phyloP scores from a whole-genome alignment of 2,113 vertebrate species.

The Marmota flaviventris region DNA sequence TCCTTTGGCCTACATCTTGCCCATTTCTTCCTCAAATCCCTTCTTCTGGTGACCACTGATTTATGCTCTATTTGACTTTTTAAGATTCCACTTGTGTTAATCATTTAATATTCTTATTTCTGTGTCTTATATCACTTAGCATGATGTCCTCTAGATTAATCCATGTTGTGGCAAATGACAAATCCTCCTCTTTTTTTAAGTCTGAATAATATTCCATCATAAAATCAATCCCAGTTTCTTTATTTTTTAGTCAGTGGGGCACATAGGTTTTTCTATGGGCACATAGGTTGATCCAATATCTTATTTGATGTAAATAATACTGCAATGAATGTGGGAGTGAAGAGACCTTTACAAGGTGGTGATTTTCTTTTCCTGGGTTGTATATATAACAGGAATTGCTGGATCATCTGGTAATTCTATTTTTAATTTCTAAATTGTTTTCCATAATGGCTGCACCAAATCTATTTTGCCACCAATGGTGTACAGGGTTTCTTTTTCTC shows the following conservation, averaged over 20 bases:
- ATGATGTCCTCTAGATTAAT: background rate
- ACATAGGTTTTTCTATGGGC: background rate
- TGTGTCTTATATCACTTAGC: background rate
- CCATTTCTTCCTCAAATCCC: too few relatives aligned
- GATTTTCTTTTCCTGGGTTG: background rate
- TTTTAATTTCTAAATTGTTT: background rate
- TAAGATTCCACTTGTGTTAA: background rate
- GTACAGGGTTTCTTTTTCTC: background rate
- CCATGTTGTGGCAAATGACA: background rate
- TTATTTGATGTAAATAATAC: too few relatives aligned
- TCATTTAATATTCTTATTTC: background rate
- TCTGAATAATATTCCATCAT: too few relatives aligned
- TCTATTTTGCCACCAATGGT: background rate
- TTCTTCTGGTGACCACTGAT: background rate
- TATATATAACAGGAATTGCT: background rate
- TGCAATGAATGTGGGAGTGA: background rate
- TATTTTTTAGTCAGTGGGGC: too few relatives aligned
- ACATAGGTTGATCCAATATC: too few relatives aligned
- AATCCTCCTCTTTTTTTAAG: background rate
- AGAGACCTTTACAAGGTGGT: too few relatives aligned
- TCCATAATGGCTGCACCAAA: background rate
- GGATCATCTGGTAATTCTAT: background rate
- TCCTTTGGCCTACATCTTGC: background rate
- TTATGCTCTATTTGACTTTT: background rate
- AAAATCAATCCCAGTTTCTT: background rate